Evolutionary conservation across 2,113 vertebrate species (phyloP).

Genomic region (Chaenocephalus aceratus): DNA sequence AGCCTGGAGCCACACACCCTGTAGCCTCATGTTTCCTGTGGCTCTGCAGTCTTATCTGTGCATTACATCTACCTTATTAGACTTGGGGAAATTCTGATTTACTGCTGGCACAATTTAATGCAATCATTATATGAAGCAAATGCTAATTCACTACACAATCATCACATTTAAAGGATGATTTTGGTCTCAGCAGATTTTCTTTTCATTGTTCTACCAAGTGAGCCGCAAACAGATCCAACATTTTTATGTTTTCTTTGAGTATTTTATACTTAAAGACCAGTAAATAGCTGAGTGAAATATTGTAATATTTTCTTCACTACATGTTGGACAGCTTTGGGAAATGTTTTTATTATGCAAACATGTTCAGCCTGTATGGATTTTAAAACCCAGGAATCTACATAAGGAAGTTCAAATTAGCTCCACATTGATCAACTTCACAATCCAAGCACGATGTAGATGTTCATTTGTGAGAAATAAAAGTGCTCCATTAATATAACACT

Average conservation of each 20-base stretch:
- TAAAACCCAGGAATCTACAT: not conserved
- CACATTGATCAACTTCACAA: not conserved
- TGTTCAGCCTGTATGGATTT: not conserved
- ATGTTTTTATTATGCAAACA: not conserved
- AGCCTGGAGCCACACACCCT: conserved; percentile 56
- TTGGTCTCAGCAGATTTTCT: not conserved
- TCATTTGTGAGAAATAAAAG: not conserved
- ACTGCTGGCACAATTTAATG: not conserved
- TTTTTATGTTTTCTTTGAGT: not conserved
- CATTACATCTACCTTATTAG: conserved; percentile 37
- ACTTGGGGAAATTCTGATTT: not conserved
- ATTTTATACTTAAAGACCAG: not conserved
- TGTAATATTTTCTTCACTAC: not conserved
- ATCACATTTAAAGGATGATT: not conserved
- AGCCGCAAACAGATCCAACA: not conserved
- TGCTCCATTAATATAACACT: not conserved
- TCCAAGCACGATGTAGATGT: not conserved
- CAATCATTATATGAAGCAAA: conserved; percentile 1
- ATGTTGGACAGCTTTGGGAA: not conserved
- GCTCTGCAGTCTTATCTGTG: conserved; percentile 19
- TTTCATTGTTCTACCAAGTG: not conserved
- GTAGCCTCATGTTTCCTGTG: not conserved
- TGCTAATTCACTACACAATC: not conserved
- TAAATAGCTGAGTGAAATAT: not conserved
- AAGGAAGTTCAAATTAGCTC: not conserved